These are phyloP conservation scores for Aplodontia rufa DNA, from an alignment of 2,113 vertebrate genomes.

Conservation along the genomic window DNA sequence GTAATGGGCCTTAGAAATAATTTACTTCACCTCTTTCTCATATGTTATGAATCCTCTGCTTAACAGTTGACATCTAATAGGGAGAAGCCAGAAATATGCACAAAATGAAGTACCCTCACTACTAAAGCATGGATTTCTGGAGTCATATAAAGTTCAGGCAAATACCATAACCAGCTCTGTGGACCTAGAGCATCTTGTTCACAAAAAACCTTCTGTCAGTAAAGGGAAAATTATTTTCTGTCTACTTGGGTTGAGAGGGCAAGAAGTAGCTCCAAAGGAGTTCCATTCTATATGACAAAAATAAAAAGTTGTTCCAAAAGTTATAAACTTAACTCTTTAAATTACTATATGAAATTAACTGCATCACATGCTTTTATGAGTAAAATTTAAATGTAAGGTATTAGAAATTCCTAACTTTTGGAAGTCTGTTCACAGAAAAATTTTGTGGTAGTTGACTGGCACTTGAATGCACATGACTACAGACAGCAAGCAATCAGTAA, in stretches of 20 bases:
- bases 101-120: background rate
- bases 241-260: background rate
- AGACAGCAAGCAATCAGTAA: background rate
- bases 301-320: conserved; percentile 48
- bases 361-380: background rate
- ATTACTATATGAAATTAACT: background rate
- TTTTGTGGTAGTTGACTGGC: conserved; percentile 19
- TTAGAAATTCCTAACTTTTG: background rate
- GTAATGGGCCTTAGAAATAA: background rate
- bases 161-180: background rate
- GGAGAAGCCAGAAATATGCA: background rate
- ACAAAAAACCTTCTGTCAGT: background rate
- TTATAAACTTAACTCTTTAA: background rate
- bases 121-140: background rate
- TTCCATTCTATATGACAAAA: conserved; percentile 30
- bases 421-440: background rate
- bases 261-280: background rate
- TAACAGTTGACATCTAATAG: background rate
- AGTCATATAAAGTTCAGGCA: background rate
- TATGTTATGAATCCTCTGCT: background rate
- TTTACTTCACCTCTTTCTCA: background rate
- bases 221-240: conserved; percentile 26
- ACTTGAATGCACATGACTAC: background rate
- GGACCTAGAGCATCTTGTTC: background rate
- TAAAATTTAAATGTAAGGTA: background rate